Percentiles rank a stretch among this genome's conserved stretches.
Evolutionary conservation across 2,113 vertebrate genomes (phyloP).

Genomic region (Trogon melanurus): DNA sequence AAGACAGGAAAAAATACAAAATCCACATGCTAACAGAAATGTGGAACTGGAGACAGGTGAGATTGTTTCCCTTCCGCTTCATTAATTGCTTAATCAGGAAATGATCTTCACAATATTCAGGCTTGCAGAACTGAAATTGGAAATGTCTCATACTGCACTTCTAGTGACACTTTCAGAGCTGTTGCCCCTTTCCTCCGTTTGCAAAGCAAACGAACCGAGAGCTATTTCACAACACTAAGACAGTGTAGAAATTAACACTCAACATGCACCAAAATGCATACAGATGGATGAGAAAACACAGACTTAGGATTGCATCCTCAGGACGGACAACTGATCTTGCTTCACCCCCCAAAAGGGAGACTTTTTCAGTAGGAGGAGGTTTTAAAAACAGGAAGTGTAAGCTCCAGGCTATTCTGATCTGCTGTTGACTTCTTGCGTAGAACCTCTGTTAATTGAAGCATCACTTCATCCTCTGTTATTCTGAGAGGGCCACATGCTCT

Average conservation of each 20-base stretch:
- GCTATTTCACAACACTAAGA: neutral
- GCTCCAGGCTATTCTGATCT: neutral
- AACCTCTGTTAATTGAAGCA: neutral
- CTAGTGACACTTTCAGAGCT: neutral
- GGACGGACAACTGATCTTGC: neutral
- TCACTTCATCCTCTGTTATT: neutral
- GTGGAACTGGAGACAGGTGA: neutral
- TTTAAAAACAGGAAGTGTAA: neutral
- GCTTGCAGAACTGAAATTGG: neutral
- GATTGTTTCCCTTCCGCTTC: neutral
- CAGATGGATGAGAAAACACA: neutral
- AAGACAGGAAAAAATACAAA: neutral
- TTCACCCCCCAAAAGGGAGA: neutral
- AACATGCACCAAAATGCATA: neutral
- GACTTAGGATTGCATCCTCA: neutral
- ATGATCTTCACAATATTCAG: neutral
- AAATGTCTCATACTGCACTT: neutral
- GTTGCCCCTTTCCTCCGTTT: neutral
- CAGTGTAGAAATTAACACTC: neutral
- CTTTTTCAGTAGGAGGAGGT: neutral
- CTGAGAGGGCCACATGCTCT: neutral
- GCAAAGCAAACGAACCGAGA: neutral
- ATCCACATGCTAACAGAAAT: neutral
- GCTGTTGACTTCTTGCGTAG: neutral
- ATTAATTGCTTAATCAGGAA: neutral